These are phyloP conservation scores for Etheostoma nigrum DNA, from an alignment of 2,797 vertebrate genomes.

Conservation along the genomic window DNA sequence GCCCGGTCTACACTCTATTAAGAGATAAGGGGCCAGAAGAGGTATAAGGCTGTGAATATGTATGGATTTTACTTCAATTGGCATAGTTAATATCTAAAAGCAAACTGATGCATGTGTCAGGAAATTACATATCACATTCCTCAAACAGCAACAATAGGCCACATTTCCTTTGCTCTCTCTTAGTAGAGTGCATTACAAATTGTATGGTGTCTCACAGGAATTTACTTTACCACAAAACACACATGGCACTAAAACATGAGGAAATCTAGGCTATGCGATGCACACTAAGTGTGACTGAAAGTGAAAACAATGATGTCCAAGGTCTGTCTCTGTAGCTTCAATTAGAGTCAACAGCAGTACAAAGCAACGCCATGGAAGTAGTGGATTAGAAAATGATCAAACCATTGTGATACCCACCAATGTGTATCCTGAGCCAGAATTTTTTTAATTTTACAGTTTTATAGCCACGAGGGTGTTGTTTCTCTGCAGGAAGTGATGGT, in stretches of 20 bases:
- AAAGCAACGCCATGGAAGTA: conserved; percentile 18
- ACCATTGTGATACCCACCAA: conserved; percentile 22
- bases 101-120: not conserved
- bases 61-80: conserved; percentile 2
- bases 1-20: not conserved
- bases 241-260: conserved; percentile 24
- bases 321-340: not conserved
- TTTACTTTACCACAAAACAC: conserved; percentile 2
- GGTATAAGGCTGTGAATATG: conserved; percentile 27
- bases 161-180: not conserved
- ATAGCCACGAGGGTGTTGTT: conserved; percentile 26
- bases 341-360: conserved; percentile 18
- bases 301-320: conserved; percentile 6
- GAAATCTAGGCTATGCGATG: conserved; percentile 25
- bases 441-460: not conserved
- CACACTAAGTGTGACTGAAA: not conserved
- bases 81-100: not conserved
- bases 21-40: conserved; percentile 15
- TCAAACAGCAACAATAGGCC: not conserved
- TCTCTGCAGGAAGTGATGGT: conserved; percentile 22
- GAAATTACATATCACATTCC: conserved; percentile 18
- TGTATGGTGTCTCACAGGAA: not conserved
- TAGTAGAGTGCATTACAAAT: not conserved
- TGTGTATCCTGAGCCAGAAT: conserved; percentile 37
- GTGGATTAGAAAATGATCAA: not conserved